Base-by-base conservation (phyloP, 2,113 vertebrate genomes). In the Calyptomena viridis region DNA sequence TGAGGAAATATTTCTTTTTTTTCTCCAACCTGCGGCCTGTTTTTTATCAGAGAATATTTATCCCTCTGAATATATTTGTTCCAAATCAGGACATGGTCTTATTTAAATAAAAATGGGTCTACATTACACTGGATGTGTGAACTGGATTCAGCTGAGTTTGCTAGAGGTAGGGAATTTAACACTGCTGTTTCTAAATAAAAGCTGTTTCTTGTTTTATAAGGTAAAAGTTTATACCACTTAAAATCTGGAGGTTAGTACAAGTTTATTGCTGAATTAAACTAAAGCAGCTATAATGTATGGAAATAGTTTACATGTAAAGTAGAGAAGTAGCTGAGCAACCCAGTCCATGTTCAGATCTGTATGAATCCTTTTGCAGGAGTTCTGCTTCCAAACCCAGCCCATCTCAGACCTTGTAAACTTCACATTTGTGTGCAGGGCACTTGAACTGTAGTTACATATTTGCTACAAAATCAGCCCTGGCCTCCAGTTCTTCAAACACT, bases 31-130 rank as follows among this genome's bases (percentile, higher is more conserved):
- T n/a, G n/a, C n/a, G n/a, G n/a, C n/a, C n/a, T n/a, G n/a, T n/a
- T n/a, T n/a, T n/a, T n/a, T n/a, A n/a, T n/a, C n/a, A n/a, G n/a
- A n/a, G n/a, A n/a, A n/a, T n/a, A n/a, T n/a, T n/a, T n/a, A n/a
- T n/a, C n/a, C n/a, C n/a, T n/a, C n/a, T n/a, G n/a, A n/a, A n/a
- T n/a, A n/a, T n/a, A n/a, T n/a, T n/a, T n/a, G n/a, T n/a, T n/a
- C n/a, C n/a, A n/a, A n/a, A n/a, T n/a, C n/a, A n/a, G n/a, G n/a
- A n/a, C n/a, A n/a, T 94, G 76, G 89, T 92, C 37, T 77, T 92
- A 46, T 82, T 97, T 90, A 80, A 89, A 56, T 82, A 66, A 87
- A 94, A 90, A 21, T 59, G 35, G 67, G 66, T 21, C 37, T 79
- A 2, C 7, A 2, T 66, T 59, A 55, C 56, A 44, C 42, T 80